A percentile compares a stretch with the other conserved stretches of the same genome.
Evolutionary conservation across 2,888 invertebrate genomes (phyloP).

Genomic region (Nudaria mundana): DNA sequence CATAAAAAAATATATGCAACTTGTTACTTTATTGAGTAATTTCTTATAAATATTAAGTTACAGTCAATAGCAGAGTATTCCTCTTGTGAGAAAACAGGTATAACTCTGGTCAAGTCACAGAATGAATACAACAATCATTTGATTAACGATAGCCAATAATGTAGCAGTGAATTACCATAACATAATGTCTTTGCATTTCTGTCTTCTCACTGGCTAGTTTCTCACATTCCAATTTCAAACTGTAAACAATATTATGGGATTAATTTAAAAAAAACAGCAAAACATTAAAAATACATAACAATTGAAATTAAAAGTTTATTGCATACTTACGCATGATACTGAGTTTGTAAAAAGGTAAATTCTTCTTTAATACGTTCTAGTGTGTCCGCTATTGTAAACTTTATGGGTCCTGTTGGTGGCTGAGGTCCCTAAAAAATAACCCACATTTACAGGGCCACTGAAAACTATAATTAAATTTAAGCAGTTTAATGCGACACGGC

Average conservation of each 20-base stretch:
- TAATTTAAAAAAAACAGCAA: too few species aligned
- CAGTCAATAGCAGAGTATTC: too few species aligned
- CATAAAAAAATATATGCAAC: too few species aligned
- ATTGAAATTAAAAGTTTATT: not conserved
- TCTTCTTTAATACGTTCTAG: slow-evolving; percentile 98
- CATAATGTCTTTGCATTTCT: slow-evolving; percentile 99
- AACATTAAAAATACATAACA: too few species aligned
- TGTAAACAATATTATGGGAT: slow-evolving; percentile 62
- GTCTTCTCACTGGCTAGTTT: slow-evolving; percentile 98
- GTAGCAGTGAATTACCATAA: slow-evolving; percentile 96
- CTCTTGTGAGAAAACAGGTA: too few species aligned
- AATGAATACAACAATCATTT: too few species aligned
- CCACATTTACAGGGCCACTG: slow-evolving; percentile 33
- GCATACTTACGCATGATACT: slow-evolving; percentile 94
- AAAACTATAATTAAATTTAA: slow-evolving; percentile 14
- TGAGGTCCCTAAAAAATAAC: slow-evolving; percentile 85
- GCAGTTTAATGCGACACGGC: slow-evolving; percentile 3
- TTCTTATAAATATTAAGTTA: too few species aligned
- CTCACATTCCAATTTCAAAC: slow-evolving; percentile 98
- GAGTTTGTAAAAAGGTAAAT: slow-evolving; percentile 96
- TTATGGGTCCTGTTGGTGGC: slow-evolving; percentile 94
- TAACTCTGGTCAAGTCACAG: too few species aligned
- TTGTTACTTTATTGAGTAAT: too few species aligned
- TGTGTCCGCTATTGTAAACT: slow-evolving; percentile 95
- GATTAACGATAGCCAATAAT: too few species aligned